A percentile compares a stretch with the other conserved stretches of the same genome.
Conservation (phyloP, 2,797 vertebrate genomes). For the Holocentrus rufus region DNA sequence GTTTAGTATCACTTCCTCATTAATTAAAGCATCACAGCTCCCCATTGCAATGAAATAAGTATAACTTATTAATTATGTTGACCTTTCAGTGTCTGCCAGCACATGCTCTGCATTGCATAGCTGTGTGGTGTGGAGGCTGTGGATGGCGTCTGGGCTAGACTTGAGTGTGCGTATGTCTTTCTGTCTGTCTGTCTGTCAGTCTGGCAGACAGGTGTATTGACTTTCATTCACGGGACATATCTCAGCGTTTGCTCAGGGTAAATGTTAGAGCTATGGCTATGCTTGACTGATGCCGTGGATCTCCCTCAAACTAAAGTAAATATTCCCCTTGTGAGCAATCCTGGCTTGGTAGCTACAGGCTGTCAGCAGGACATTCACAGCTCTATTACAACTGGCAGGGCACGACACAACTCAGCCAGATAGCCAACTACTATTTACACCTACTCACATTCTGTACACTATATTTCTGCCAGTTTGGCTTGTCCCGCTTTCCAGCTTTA, state of each 20-base stretch:
- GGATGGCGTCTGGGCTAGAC: conserved; percentile 56
- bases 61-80: conserved; percentile 41
- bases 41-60: conserved; percentile 37
- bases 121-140: conserved; percentile 29
- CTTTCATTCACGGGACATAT: conserved; percentile 68
- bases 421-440: conserved; percentile 53
- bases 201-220: conserved; percentile 64
- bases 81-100: conserved; percentile 55
- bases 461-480: conserved; percentile 52
- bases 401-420: conserved; percentile 57
- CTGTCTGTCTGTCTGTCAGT: conserved; percentile 38
- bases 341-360: conserved; percentile 42
- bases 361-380: conserved; percentile 53
- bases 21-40: conserved; percentile 37
- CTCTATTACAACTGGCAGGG: conserved; percentile 62
- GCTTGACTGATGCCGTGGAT: conserved; percentile 65
- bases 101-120: conserved; percentile 45
- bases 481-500: conserved; percentile 31
- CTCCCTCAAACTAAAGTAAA: conserved; percentile 62
- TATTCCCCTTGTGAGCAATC: conserved; percentile 50
- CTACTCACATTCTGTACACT: conserved; percentile 44
- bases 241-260: conserved; percentile 66
- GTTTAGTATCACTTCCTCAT: conserved; percentile 1
- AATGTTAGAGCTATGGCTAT: conserved; percentile 69
- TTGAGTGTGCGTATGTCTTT: conserved; percentile 34